Conservation (phyloP, 2,888 invertebrate species). For the Metallyticus violacea region DNA sequence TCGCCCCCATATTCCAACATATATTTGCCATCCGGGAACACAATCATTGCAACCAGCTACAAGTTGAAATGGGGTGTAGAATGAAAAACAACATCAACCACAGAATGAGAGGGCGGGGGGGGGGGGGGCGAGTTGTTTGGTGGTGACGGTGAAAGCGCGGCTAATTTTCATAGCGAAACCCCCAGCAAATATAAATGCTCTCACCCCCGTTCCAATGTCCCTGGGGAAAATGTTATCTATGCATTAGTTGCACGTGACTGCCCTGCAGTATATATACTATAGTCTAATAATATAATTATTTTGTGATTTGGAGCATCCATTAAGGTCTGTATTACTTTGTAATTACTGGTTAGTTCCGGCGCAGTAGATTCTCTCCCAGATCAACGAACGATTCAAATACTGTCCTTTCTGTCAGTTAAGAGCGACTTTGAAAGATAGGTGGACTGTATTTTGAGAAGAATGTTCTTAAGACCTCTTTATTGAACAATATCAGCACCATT, state of each 20-base stretch:
- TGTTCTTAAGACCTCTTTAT: too few species aligned
- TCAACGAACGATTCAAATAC: background rate
- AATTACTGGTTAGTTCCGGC: constrained; percentile 6
- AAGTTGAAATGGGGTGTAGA: background rate
- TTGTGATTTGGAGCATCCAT: constrained; percentile 24
- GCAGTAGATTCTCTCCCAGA: background rate
- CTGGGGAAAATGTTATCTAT: background rate
- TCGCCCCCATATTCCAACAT: background rate
- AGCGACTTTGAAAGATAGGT: background rate
- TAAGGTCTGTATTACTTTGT: constrained; percentile 17
- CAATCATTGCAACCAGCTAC: background rate
- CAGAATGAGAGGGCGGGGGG: background rate
- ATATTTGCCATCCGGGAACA: background rate
- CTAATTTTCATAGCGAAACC: background rate
- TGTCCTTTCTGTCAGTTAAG: background rate
- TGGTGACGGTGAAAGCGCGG: background rate
- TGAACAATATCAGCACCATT: too few species aligned
- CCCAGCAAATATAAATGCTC: background rate
- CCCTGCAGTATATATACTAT: background rate
- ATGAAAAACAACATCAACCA: background rate
- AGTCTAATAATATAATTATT: constrained; percentile 26
- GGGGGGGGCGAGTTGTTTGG: too few species aligned
- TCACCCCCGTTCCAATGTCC: background rate
- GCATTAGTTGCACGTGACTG: background rate
- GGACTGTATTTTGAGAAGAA: too few species aligned